phyloP scores from a whole-genome alignment of 2,113 vertebrate genomes.

The Lutjanus erythropterus region DNA sequence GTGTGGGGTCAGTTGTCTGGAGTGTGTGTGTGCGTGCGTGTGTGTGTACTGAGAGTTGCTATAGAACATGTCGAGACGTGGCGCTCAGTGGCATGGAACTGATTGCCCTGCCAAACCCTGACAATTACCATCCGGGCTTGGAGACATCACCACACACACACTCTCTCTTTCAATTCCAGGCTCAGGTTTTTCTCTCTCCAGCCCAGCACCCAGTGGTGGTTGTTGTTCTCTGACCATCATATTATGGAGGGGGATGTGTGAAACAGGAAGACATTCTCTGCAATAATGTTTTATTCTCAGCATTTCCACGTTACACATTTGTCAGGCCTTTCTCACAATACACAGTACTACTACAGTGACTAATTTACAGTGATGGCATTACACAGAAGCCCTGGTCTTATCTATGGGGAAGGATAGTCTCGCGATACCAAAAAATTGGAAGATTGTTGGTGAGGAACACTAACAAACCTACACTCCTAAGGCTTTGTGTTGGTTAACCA shows the following conservation, averaged over 20 bases:
- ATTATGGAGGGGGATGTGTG: conserved; percentile 16
- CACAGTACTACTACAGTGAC: background rate
- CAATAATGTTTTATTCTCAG: background rate
- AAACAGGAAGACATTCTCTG: conserved; percentile 5
- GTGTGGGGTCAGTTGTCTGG: conserved; percentile 64
- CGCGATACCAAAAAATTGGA: no score
- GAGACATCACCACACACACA: conserved; percentile 29
- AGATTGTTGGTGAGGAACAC: no score
- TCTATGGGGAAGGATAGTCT: background rate
- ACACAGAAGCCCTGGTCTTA: conserved; percentile 6
- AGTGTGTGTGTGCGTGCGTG: conserved; percentile 11
- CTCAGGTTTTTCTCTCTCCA: conserved; percentile 11
- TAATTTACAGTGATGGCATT: background rate
- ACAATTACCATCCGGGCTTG: conserved; percentile 71
- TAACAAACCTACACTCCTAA: no score
- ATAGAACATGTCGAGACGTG: conserved; percentile 73
- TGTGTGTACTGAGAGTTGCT: no score
- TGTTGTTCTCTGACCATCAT: conserved; percentile 28
- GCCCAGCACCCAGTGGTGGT: conserved; percentile 23
- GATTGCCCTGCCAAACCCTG: conserved; percentile 79
- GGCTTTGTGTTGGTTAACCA: no score
- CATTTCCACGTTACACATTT: background rate
- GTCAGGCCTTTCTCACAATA: background rate
- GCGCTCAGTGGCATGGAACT: conserved; percentile 76
- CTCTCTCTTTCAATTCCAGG: conserved; percentile 45